Base-by-base conservation (phyloP, 2,797 vertebrate species). In the Simalia tracyae region DNA sequence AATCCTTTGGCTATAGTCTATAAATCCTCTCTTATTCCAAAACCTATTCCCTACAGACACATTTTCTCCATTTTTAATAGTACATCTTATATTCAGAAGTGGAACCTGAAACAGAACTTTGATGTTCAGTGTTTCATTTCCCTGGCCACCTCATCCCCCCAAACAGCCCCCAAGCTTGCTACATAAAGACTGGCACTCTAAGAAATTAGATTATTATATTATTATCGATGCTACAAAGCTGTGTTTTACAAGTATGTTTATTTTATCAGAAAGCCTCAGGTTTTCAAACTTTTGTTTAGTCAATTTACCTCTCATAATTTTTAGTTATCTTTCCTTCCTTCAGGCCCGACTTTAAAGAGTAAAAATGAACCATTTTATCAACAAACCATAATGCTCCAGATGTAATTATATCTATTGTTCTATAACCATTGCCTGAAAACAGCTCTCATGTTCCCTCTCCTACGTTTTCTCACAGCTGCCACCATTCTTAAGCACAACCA, bases 251-350 rank as follows among this genome's bases (percentile, higher is more conserved):
- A 95, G 22, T 63, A 24, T 3, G 50, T 54, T 54, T 54, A 59
- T 66, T 88, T 28, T 93, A 95, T 95, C 63, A 91, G 90, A 94
- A 95, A 96, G 92, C 92, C 96, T 95, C 94, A 95, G 94, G 94
- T 94, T 93, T 94, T 93, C 95, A 96, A 89, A 93, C 91, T 63
- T 92, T 94, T 68, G 61, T 31, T 9, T 88, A n/a, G 28, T 10
- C 31, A 61, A 91, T 93, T 94, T 93, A 90, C 61, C 87, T 85
- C 90, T 94, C 93, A 92, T 88, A 95, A 93, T 28, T 93, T 26
- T 87, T 5, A 88, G 88, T 76, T 94, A 92, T 86, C 90, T 96
- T 95, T 95, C 94, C 94, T 95, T 93, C 89, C 42, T 19, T 93
- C 2, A 0, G 28, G 89, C 60, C 92, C 88, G 11, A 6, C 76